A percentile compares a stretch with the other conserved stretches of the same genome.
These are phyloP conservation scores for Limnodromus scolopaceus DNA, from an alignment of 2,797 vertebrate species.

Conservation along the genomic window DNA sequence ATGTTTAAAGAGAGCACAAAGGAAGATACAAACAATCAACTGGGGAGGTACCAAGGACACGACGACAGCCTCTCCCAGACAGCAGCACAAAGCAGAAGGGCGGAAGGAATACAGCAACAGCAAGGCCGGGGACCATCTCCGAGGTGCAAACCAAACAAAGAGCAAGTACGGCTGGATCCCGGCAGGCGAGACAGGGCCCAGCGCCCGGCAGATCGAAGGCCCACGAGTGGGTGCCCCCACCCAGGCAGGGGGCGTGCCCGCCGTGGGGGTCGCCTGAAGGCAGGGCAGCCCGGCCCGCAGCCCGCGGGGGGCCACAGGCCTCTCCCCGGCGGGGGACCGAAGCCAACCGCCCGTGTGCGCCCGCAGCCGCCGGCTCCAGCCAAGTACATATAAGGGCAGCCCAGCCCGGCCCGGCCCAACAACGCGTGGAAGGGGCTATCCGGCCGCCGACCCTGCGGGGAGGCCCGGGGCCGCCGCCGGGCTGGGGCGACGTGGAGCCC, in stretches of 20 bases:
- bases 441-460: neutral
- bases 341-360: neutral
- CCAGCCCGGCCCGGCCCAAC: neutral
- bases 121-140: neutral
- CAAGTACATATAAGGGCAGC: slow-evolving; percentile 22
- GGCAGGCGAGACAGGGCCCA: neutral
- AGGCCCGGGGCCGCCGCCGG: neutral
- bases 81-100: slow-evolving; percentile 18
- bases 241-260: neutral
- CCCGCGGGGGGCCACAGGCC: neutral
- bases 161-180: neutral
- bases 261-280: neutral
- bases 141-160: slow-evolving; percentile 31
- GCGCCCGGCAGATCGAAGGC: neutral
- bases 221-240: neutral
- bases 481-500: neutral
- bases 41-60: neutral
- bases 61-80: neutral
- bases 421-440: neutral
- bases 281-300: neutral
- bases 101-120: neutral
- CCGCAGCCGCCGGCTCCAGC: neutral
- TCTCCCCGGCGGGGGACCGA: neutral
- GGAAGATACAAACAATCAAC: neutral
- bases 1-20: slow-evolving; percentile 31